Conservation (phyloP, 2,113 vertebrate species). For the Taurulus bubalis region DNA sequence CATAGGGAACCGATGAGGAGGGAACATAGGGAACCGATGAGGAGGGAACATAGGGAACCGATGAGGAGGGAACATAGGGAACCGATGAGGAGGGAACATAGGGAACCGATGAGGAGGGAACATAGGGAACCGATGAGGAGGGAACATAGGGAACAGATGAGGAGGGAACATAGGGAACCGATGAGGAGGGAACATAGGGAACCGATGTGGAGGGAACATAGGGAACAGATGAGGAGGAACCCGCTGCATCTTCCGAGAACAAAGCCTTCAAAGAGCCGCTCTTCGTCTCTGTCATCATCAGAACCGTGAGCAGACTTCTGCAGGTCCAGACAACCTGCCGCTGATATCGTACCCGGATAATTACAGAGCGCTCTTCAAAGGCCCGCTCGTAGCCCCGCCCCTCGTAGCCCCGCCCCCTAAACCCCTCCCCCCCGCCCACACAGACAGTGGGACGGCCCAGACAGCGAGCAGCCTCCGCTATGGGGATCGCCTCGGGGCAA, state of each 20-base stretch:
- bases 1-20: too few species aligned
- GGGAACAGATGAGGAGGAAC: too few species aligned
- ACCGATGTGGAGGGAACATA: too few species aligned
- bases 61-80: too few species aligned
- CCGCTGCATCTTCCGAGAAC: not conserved
- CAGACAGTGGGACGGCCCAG: conserved; percentile 17
- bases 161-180: too few species aligned
- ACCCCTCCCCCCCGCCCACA: conserved; percentile 20
- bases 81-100: too few species aligned
- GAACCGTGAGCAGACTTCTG: conserved; percentile 58
- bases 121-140: too few species aligned
- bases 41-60: too few species aligned
- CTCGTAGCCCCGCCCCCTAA: conserved; percentile 15
- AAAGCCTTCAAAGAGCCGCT: conserved; percentile 9
- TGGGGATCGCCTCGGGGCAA: not conserved
- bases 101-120: too few species aligned
- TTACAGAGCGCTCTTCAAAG: conserved; percentile 82
- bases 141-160: too few species aligned
- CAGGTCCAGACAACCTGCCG: conserved; percentile 76
- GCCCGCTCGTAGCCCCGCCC: conserved; percentile 43
- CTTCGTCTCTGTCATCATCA: conserved; percentile 64
- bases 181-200: too few species aligned
- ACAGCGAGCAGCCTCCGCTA: not conserved
- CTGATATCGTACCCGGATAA: conserved; percentile 73
- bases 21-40: too few species aligned